phyloP scores from a whole-genome alignment of 2,113 vertebrate species.

The Chinchilla lanigera region DNA sequence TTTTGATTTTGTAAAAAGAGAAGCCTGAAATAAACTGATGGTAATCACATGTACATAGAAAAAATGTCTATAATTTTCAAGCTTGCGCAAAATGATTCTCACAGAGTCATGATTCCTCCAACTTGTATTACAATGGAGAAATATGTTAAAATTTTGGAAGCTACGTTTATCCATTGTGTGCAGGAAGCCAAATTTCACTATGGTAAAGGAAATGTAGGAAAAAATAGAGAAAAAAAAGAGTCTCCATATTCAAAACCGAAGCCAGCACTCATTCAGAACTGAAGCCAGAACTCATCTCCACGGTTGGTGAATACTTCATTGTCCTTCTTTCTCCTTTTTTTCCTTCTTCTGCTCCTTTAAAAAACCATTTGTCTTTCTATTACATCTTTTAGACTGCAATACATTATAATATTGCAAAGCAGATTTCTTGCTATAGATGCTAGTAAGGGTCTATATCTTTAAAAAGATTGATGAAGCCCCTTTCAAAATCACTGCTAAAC shows the following conservation, averaged over 20 bases:
- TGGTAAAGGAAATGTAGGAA: neutral
- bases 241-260: neutral
- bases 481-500: neutral
- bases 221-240: neutral
- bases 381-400: neutral
- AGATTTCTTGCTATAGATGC: neutral
- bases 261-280: neutral
- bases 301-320: neutral
- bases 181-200: slow-evolving; percentile 46
- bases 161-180: neutral
- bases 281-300: too few species aligned
- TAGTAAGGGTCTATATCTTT: neutral
- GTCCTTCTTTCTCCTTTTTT: neutral
- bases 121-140: slow-evolving; percentile 52
- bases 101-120: neutral
- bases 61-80: neutral
- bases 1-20: slow-evolving; percentile 50
- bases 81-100: slow-evolving; percentile 45
- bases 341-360: neutral
- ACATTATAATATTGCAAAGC: neutral
- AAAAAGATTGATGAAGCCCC: neutral
- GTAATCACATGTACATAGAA: slow-evolving; percentile 40
- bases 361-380: neutral
- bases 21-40: slow-evolving; percentile 3
- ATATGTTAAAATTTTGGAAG: neutral